Conservation (phyloP, 2,888 invertebrate species). For the Ormyrus nitidulus region DNA sequence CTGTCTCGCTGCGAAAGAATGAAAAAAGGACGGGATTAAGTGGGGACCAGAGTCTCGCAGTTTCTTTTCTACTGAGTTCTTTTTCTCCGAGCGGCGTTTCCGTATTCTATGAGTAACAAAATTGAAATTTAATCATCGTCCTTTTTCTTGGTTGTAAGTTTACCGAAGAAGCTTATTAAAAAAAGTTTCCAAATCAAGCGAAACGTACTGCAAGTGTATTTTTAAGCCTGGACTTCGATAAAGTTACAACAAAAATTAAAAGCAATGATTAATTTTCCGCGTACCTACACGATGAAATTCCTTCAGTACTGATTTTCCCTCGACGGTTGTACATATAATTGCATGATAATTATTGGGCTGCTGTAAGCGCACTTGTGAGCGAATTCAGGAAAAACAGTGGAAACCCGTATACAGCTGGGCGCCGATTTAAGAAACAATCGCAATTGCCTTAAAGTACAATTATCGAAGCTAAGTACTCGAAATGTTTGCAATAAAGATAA, state of each 20-base stretch:
- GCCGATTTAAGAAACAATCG: neutral
- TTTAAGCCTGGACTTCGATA: neutral
- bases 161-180: slow-evolving; percentile 20
- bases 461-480: too few species aligned
- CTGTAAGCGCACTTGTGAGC: slow-evolving; percentile 53
- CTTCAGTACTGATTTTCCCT: slow-evolving; percentile 6
- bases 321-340: neutral
- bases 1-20: slow-evolving; percentile 36
- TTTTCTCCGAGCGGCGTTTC: slow-evolving; percentile 13
- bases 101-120: slow-evolving; percentile 20
- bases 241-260: slow-evolving; percentile 33
- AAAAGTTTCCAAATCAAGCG: neutral
- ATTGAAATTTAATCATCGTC: slow-evolving; percentile 20
- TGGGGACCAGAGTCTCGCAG: slow-evolving; percentile 38
- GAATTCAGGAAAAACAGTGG: slow-evolving; percentile 38
- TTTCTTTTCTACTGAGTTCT: slow-evolving; percentile 24
- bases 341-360: slow-evolving; percentile 5
- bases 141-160: slow-evolving; percentile 37
- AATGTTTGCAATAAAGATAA: neutral
- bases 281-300: neutral
- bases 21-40: slow-evolving; percentile 51
- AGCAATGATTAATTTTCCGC: slow-evolving; percentile 23
- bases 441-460: too few species aligned
- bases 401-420: slow-evolving; percentile 14
- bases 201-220: neutral